A percentile compares a stretch with the other conserved stretches of the same genome.
Conservation (phyloP, 2,888 invertebrate species). For the Polyploca ridens region DNA sequence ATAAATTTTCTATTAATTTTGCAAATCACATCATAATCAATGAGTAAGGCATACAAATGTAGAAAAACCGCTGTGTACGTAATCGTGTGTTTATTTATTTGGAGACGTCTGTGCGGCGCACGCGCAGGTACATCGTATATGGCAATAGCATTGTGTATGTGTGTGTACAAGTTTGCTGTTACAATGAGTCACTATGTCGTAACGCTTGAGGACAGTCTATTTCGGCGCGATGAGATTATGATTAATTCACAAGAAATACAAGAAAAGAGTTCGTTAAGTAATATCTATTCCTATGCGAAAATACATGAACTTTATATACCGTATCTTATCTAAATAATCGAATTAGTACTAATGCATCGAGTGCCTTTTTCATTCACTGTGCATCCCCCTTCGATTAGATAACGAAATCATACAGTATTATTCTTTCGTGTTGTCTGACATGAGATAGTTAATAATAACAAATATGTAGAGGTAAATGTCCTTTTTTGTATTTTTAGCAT, state of each 20-base stretch:
- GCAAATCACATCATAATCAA: conserved; percentile 54
- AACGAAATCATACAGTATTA: not conserved
- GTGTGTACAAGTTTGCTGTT: conserved; percentile 61
- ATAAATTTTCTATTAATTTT: conserved; percentile 61
- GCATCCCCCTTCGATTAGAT: conserved; percentile 8
- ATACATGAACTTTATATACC: not conserved
- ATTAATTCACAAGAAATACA: conserved; percentile 54
- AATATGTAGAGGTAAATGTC: not conserved
- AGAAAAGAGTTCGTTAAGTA: conserved; percentile 32
- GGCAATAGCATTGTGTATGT: conserved; percentile 57
- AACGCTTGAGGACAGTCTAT: conserved; percentile 76
- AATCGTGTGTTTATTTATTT: conserved; percentile 72
- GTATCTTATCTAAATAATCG: conserved; percentile 1
- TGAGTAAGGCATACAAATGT: conserved; percentile 67
- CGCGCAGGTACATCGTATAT: conserved; percentile 61
- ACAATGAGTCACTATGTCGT: conserved; percentile 77
- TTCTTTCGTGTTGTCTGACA: not conserved
- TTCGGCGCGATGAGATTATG: conserved; percentile 79
- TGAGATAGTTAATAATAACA: conserved; percentile 7
- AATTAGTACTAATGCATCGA: conserved; percentile 9
- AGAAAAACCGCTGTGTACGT: conserved; percentile 79
- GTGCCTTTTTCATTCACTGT: conserved; percentile 10
- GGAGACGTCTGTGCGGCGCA: conserved; percentile 54
- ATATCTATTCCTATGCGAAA: conserved; percentile 25
- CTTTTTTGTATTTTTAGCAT: not conserved